Percentiles rank a stretch among this genome's conserved stretches.
These are phyloP conservation scores for Xenopus laevis DNA, from an alignment of 2,113 vertebrate genomes.

Conservation along the genomic window DNA sequence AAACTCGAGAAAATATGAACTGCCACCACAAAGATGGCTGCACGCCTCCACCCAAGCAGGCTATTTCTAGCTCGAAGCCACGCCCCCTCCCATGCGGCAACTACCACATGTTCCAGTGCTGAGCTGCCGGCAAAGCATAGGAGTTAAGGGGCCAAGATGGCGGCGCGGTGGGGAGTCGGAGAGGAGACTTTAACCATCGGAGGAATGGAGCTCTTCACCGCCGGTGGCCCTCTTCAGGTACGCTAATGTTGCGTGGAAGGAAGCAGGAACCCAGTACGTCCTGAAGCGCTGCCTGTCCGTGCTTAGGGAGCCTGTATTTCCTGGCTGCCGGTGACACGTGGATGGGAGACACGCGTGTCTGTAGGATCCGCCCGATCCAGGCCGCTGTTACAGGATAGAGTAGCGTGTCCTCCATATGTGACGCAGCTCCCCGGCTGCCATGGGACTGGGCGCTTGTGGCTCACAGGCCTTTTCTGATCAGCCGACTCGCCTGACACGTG, in stretches of 20 bases:
- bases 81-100: conserved; percentile 42
- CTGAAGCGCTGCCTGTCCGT: conserved; percentile 18
- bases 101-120: conserved; percentile 44
- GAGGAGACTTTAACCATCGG: conserved; percentile 70
- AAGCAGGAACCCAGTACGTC: not conserved
- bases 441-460: too few species aligned
- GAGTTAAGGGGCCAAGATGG: conserved; percentile 77
- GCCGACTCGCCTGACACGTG: not conserved
- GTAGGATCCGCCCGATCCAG: conserved; percentile 17
- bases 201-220: conserved; percentile 63
- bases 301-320: conserved; percentile 41
- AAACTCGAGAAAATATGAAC: too few species aligned
- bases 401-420: not conserved
- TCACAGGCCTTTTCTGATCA: not conserved
- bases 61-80: not conserved
- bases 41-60: not conserved
- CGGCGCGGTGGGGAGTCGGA: conserved; percentile 82
- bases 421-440: not conserved
- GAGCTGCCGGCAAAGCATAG: conserved; percentile 51
- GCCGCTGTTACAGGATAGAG: not conserved
- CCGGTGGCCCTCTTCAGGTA: conserved; percentile 55
- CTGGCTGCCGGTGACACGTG: conserved; percentile 74
- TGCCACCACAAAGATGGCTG: conserved; percentile 25
- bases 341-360: conserved; percentile 50
- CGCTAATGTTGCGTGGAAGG: not conserved